Base-by-base conservation (phyloP, 2,888 invertebrate genomes). In the Eristalinus sepulchralis region DNA sequence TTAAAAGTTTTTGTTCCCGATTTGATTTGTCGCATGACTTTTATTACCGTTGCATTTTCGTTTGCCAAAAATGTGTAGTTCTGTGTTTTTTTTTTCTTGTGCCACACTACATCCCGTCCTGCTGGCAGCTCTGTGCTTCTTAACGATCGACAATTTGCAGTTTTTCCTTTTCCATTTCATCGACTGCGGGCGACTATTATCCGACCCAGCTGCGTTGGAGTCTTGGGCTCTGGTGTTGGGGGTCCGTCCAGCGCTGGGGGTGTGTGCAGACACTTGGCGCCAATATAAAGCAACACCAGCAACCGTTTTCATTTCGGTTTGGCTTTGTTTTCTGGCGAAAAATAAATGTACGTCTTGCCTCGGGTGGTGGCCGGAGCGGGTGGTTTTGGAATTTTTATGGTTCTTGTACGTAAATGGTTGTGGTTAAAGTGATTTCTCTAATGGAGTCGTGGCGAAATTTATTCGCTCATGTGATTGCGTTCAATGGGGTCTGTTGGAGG, bases 11-110 rank as follows among this genome's bases (percentile, higher is more conserved):
- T 83, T 81, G 66, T 81, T 77, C 63, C 39, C 71, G 67, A 47
- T 81, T 81, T 85, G 84, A 85, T 85, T 85, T 85, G 81, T 85
- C 81, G 84, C 84, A 85, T 71, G 81, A 85, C 81, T 77, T 85
- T 85, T 85, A 85, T 81, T 85, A 59, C 76, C 68, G 80, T 77
- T 85, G 81, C 81, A 85, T 57, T 85, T 75, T 72, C 71, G 57
- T 63, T 85, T 81, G 84, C 84, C 84, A 85, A 85, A 81, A 76
- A 60, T 13, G 17, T 84, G 66, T 80, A 84, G 33, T 71, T n/a
- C 66, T 68, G 11, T 66, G 11, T 64, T 47, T 20, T 64, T 53
- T 9, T 36, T 22, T 27, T 11, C 60, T 27, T 39, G 0, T 47
- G 39, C 64, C 22, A 17, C 68, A 13, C 20, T 34, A 36, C 55